Evolutionary conservation across 2,888 invertebrate species (phyloP).

Genomic region (Pseudeuparius sepicola): DNA sequence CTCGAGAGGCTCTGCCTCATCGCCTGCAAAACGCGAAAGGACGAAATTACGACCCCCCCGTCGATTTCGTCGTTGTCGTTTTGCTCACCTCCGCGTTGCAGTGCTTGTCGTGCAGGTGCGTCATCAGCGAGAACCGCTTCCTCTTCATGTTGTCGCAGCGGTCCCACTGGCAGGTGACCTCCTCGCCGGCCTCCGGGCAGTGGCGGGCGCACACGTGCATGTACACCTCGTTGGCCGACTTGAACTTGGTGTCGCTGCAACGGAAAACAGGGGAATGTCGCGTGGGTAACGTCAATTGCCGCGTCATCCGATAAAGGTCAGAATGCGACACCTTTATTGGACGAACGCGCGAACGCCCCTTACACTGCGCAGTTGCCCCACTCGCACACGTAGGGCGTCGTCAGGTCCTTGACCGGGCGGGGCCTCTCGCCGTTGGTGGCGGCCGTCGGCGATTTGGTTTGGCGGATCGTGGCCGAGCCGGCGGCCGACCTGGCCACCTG

Average conservation of each 20-base stretch:
- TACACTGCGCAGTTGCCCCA: conserved; percentile 95
- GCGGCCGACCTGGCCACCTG: conserved; percentile 47
- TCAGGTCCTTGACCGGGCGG: conserved; percentile 37
- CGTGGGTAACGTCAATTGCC: too few relatives aligned
- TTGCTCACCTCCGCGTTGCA: conserved; percentile 65
- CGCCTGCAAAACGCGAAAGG: conserved; percentile 31
- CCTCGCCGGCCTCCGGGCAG: conserved; percentile 59
- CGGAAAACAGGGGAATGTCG: too few relatives aligned
- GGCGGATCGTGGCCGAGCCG: conserved; percentile 42
- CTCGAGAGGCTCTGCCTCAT: conserved; percentile 56
- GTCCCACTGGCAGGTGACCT: conserved; percentile 84
- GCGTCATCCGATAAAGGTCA: too few relatives aligned
- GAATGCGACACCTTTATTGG: too few relatives aligned
- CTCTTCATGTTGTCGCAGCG: conserved; percentile 82
- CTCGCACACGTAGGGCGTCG: conserved; percentile 69
- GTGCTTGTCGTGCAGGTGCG: conserved; percentile 92
- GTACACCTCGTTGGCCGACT: conserved; percentile 69
- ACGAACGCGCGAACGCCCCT: too few relatives aligned
- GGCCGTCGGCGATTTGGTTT: too few relatives aligned
- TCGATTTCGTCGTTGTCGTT: not conserved
- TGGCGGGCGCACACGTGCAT: conserved; percentile 80
- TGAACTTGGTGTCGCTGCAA: conserved; percentile 54
- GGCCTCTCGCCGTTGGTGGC: too few relatives aligned
- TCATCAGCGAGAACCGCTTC: conserved; percentile 89
- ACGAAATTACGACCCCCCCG: not conserved